Evolutionary conservation across 2,113 vertebrate genomes (phyloP).

Genomic region (Python bivittatus): DNA sequence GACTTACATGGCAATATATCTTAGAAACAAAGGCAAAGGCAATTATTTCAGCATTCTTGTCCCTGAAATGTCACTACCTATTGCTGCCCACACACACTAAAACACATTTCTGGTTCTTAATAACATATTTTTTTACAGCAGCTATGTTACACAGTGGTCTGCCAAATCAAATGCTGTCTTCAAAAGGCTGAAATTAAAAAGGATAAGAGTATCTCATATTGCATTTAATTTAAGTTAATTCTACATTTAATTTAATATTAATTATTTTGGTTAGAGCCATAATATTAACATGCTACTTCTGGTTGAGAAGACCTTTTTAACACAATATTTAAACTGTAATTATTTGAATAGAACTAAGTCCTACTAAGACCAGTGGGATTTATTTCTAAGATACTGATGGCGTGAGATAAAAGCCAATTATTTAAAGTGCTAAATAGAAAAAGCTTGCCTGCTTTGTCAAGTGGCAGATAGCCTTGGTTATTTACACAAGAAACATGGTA

Average conservation of each 20-base stretch:
- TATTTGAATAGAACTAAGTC: neutral
- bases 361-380: neutral
- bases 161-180: conserved; percentile 8
- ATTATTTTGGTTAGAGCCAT: neutral
- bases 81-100: conserved; percentile 15
- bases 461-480: neutral
- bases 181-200: conserved; percentile 7
- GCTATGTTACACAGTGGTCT: neutral
- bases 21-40: conserved; percentile 17
- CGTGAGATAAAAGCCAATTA: neutral
- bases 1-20: neutral
- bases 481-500: neutral
- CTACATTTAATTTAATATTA: neutral
- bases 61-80: conserved; percentile 27
- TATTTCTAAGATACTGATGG: neutral
- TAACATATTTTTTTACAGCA: conserved; percentile 37
- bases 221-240: neutral
- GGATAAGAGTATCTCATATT: conserved; percentile 1
- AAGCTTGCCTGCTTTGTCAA: neutral
- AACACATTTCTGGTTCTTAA: conserved; percentile 29
- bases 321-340: neutral
- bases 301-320: neutral
- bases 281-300: neutral
- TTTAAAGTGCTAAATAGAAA: neutral
- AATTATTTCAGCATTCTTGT: conserved; percentile 45